Conservation (phyloP, 2,113 vertebrate genomes). For the Syngnathus typhle region DNA sequence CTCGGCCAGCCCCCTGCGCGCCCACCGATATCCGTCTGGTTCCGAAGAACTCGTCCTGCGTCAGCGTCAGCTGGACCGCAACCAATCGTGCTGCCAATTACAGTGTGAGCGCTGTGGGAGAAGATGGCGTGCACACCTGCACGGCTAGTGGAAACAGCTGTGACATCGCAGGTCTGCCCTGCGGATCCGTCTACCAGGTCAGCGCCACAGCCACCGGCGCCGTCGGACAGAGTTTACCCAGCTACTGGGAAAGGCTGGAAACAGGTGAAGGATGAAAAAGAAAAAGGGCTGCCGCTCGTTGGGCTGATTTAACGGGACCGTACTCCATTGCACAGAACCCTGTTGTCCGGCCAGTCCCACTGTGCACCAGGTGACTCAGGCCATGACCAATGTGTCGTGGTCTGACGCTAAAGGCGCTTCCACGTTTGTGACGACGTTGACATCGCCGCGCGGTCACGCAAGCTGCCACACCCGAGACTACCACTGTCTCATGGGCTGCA, state of each 20-base stretch:
- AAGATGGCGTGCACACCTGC: constrained; percentile 50
- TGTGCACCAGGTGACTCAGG: constrained; percentile 79
- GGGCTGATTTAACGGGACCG: background rate
- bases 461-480: constrained; percentile 80
- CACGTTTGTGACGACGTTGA: constrained; percentile 73
- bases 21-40: constrained; percentile 73
- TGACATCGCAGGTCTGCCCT: constrained; percentile 70
- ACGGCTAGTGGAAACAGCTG: constrained; percentile 69
- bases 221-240: constrained; percentile 80
- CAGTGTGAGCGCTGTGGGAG: constrained; percentile 60
- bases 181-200: constrained; percentile 79
- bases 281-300: background rate
- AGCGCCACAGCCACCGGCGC: constrained; percentile 68
- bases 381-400: constrained; percentile 84
- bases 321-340: constrained; percentile 65
- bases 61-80: constrained; percentile 73
- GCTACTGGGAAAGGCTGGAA: constrained; percentile 78
- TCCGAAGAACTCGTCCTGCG: constrained; percentile 50
- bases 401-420: constrained; percentile 72
- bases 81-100: constrained; percentile 72
- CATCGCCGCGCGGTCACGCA: constrained; percentile 74
- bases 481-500: constrained; percentile 87
- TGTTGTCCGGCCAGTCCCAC: constrained; percentile 79
- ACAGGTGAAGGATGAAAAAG: constrained; percentile 64
- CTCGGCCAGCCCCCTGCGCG: constrained; percentile 79